These are phyloP conservation scores for Drosophila cognata DNA, from an alignment of 2,888 invertebrate genomes.

Conservation along the genomic window DNA sequence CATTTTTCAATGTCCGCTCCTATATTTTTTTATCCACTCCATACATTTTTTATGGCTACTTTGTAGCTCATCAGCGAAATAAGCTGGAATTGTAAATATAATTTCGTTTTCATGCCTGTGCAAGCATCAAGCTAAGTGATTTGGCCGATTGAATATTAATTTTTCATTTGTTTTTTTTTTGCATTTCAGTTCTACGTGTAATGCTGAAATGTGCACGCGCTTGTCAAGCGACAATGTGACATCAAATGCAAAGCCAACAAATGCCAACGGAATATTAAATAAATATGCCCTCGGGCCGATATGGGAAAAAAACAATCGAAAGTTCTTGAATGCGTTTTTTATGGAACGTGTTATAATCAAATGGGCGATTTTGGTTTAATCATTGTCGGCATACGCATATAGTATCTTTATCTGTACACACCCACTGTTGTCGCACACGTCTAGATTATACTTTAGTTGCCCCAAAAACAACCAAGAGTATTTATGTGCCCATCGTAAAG, in stretches of 20 bases:
- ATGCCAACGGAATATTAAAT: conserved; percentile 61
- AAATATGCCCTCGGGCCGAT: background rate
- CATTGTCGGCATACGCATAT: background rate
- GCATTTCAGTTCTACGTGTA: conserved; percentile 42
- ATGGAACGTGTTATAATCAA: background rate
- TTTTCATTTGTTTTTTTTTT: conserved; percentile 13
- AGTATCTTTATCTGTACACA: background rate
- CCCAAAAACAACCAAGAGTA: background rate
- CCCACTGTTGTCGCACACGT: background rate
- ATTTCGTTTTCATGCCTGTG: conserved; percentile 23
- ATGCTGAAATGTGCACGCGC: conserved; percentile 8
- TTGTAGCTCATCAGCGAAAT: conserved; percentile 27
- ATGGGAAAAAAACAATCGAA: background rate
- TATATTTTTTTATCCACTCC: background rate
- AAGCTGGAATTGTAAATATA: conserved; percentile 46
- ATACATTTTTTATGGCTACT: conserved; percentile 15
- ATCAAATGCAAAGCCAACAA: conserved; percentile 33
- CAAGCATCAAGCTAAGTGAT: conserved; percentile 53
- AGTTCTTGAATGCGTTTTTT: background rate
- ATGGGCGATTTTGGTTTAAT: background rate
- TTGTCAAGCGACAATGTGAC: conserved; percentile 34
- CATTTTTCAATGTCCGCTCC: conserved; percentile 19
- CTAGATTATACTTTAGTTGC: background rate
- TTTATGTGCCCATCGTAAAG: background rate
- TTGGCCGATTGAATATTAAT: conserved; percentile 69